Evolutionary conservation across 2,888 invertebrate species (phyloP), one percentile per base, ranked within the genome.

Genomic region (Deroplatys truncata): DNA sequence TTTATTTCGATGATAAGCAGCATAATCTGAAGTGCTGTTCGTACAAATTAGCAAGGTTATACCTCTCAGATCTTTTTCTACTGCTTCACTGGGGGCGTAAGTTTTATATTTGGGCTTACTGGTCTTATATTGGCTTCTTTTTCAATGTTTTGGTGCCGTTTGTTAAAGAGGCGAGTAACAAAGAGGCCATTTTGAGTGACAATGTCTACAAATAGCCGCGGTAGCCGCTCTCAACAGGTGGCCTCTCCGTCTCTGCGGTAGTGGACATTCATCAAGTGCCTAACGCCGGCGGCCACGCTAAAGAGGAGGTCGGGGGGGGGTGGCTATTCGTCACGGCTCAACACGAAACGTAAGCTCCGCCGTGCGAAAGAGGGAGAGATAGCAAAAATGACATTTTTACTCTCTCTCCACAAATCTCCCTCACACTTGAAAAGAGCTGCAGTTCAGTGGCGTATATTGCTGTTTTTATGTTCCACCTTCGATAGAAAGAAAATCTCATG

Each of bases 251-350:
- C 84, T 72, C 56, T 72, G 56, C 56, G 56, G 43, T 85, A 49
- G 84, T 89, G 89, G 89, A 89, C 90, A 90, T 90, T 86, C 88
- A 90, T 90, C 90, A 89, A 83, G 86, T 84, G 88, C 88, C 94
- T 94, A 94, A 93, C 94, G 93, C 93, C 85, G 90, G 85, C 82
- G 86, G 94, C 94, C 93, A 94, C 94, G 93, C 89, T 56, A 89
- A 89, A 86, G 90, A 85, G 88, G 90, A 89, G 86, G 89, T n/a
- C n/a, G 91, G 89, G 89, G 89, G 90, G 88, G 89, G 88, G 89
- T 90, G 84, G 90, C 91, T 88, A 89, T 86, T 90, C 88, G 91
- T 90, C 90, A 88, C 90, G 90, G 89, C 89, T 89, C 89, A 89
- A 84, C 89, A 89, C 89, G 86, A 85, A 86, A 82, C 85, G 84